Evolutionary conservation across 2,113 vertebrate species (phyloP), one percentile per base, ranked within the genome.

Genomic region (Mionectes macconnelli): DNA sequence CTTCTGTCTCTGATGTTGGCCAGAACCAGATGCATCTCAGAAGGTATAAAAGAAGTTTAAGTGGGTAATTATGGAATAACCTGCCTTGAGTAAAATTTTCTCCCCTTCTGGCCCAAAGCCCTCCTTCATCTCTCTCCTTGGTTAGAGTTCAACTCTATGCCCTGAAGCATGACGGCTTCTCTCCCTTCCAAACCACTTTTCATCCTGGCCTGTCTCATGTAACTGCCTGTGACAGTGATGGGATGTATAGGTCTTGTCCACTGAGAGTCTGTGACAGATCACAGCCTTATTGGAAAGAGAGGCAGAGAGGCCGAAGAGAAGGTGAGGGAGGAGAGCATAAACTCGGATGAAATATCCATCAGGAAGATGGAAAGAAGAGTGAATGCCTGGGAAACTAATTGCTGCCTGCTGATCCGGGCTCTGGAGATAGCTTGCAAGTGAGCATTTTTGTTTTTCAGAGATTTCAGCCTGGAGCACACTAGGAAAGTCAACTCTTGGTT

Each of bases 191-290:
- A 88, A 89, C 56, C 0, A 10, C 94, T 96, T 96, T 96, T 95
- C 94, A 96, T 95, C 79, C 83, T 66, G 76, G 60, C 80, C 90
- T 92, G 85, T 96, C 90, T 97, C 78, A 88, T 60, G 93, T 90
- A 94, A 84, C 88, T 94, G 90, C 80, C 73, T 81, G 8, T 93
- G 92, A 95, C 93, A 96, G 92, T 94, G 90, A 96, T 93, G 92
- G 96, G 93, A 96, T 84, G 93, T 90, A 57, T 45, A 95, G 96
- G 90, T 94, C 94, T 81, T 90, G 93, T 92, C 92, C 94, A 92
- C 13, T 78, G 85, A 96, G 93, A 96, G 76, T 49, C 83, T 92
- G 86, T 93, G 94, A 93, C 90, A 92, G 69, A 95, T 94, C 94
- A 90, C 18, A 96, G 86, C 88, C 88, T 81, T 86, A 81, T 6